Evolutionary conservation across 2,113 vertebrate genomes (phyloP).

Genomic region (Forbesichthys agassizii): DNA sequence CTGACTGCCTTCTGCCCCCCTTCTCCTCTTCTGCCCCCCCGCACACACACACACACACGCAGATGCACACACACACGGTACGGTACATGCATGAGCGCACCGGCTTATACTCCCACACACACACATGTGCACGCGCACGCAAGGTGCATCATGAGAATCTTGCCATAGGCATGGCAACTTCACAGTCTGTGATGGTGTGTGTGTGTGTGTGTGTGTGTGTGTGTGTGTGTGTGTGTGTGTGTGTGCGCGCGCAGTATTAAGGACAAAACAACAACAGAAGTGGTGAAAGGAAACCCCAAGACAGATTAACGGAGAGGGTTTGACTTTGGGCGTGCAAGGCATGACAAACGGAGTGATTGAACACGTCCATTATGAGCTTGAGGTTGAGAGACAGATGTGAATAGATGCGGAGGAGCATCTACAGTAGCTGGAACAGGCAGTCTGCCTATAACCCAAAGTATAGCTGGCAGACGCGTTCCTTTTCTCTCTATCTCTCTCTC

Average conservation of each 20-base stretch:
- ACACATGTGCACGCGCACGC: background rate
- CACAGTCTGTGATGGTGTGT: constrained; percentile 40
- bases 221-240: constrained; percentile 14
- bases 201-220: constrained; percentile 13
- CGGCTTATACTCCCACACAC: background rate
- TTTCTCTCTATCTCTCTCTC: background rate
- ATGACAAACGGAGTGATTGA: constrained; percentile 69
- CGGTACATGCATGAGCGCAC: background rate
- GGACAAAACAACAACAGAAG: constrained; percentile 28
- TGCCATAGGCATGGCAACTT: constrained; percentile 42
- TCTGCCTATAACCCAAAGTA: constrained; percentile 39
- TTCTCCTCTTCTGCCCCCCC: background rate
- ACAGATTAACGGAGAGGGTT: constrained; percentile 43
- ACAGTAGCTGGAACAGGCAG: constrained; percentile 26
- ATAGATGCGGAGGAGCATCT: constrained; percentile 52
- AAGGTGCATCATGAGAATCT: background rate
- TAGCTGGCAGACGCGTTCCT: constrained; percentile 29
- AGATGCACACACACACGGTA: constrained; percentile 6
- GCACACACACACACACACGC: constrained; percentile 23
- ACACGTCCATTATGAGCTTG: constrained; percentile 59
- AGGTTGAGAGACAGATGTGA: constrained; percentile 52
- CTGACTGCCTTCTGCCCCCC: constrained; percentile 35
- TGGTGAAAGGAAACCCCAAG: constrained; percentile 11
- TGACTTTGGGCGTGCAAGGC: constrained; percentile 62
- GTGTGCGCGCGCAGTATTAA: constrained; percentile 11